Evolutionary conservation across 1,140 invertebrate species (phyloP).

Genomic region (Chlorops oryzae): DNA sequence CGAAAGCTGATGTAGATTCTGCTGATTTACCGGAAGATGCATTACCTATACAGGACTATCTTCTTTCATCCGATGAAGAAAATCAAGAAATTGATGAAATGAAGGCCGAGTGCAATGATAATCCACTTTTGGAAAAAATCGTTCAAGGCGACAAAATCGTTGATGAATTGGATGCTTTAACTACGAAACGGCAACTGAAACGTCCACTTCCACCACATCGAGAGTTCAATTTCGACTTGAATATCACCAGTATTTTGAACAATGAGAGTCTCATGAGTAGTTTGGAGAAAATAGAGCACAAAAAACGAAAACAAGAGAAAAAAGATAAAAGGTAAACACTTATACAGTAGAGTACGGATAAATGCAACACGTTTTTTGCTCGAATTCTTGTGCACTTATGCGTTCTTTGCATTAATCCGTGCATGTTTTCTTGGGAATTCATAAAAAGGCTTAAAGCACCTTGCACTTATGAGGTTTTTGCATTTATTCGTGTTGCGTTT

Average conservation of each 20-base stretch:
- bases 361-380: no score
- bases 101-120: constrained; percentile 6
- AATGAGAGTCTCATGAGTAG: neutral
- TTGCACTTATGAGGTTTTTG: no score
- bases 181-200: constrained; percentile 12
- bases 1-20: neutral
- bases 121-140: constrained; percentile 17
- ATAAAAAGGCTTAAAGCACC: no score
- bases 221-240: neutral
- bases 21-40: constrained; percentile 25
- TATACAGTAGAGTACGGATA: no score
- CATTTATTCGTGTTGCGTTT: no score
- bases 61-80: constrained; percentile 41
- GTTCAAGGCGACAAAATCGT: constrained; percentile 41
- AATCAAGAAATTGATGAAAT: no score
- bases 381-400: no score
- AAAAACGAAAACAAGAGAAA: constrained; percentile 16
- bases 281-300: constrained; percentile 14
- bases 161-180: constrained; percentile 31
- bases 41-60: constrained; percentile 33
- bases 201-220: constrained; percentile 10
- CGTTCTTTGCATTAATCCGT: no score
- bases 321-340: constrained; percentile 19
- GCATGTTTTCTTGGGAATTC: no score
- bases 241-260: neutral